Percentiles rank a stretch among this genome's conserved stretches.
phyloP scores from a whole-genome alignment of 2,888 invertebrate genomes.

The Isotomurus palustris region DNA sequence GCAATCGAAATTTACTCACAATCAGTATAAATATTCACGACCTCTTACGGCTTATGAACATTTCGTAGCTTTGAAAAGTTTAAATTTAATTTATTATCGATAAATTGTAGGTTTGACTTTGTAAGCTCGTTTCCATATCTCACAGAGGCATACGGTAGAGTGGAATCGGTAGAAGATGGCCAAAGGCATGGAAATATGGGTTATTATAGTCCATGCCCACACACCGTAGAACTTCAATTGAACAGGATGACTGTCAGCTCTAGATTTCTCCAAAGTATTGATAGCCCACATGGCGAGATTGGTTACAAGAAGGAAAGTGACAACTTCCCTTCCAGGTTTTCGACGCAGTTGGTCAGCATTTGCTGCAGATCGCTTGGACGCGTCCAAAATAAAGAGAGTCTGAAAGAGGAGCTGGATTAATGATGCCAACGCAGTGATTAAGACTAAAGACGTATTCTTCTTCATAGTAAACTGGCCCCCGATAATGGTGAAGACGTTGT shows the following conservation, averaged over 20 bases:
- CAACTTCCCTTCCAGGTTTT: conserved; percentile 88
- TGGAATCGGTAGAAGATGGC: conserved; percentile 67
- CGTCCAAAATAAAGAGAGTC: conserved; percentile 85
- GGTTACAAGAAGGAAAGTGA: conserved; percentile 82
- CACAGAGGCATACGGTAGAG: conserved; percentile 88
- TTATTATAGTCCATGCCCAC: conserved; percentile 49
- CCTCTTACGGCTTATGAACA: too few species aligned
- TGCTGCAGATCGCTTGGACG: conserved; percentile 75
- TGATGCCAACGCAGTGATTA: conserved; percentile 78
- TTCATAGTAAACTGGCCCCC: conserved; percentile 72
- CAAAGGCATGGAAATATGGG: conserved; percentile 52
- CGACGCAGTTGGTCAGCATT: conserved; percentile 74
- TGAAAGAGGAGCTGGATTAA: conserved; percentile 83
- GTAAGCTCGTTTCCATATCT: conserved; percentile 93
- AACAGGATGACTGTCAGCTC: conserved; percentile 51
- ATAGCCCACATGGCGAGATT: conserved; percentile 85
- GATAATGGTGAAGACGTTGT: conserved; percentile 88
- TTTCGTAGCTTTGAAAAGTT: too few species aligned
- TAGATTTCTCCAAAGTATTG: conserved; percentile 52
- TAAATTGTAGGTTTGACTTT: conserved; percentile 69
- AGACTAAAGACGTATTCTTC: conserved; percentile 72
- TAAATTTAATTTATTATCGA: too few species aligned
- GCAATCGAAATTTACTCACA: too few species aligned
- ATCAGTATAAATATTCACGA: too few species aligned
- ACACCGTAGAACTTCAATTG: conserved; percentile 52